Evolutionary conservation across 2,888 invertebrate species (phyloP), one percentile per base, ranked within the genome.

Genomic region (Lingula anatina): DNA sequence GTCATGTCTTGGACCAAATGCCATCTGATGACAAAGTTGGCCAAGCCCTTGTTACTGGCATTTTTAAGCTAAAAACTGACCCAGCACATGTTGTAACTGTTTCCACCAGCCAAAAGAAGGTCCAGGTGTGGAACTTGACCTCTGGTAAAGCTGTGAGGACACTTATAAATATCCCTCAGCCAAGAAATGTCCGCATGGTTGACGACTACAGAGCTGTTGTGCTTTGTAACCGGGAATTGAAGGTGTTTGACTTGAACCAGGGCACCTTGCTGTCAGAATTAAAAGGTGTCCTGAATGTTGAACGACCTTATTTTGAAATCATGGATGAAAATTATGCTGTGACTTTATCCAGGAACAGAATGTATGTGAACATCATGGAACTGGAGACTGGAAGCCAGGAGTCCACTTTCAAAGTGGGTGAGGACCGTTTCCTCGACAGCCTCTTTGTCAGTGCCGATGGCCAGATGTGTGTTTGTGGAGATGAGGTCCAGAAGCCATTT

Each of bases 401-500:
- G 43, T 86, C 91, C 9, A 90, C 90, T 1, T 91, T 91, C 77
- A 92, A 91, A 67, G 78, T 68, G 50, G 91, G 91, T 2, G 91
- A 92, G 77, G 90, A 91, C 77, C 83, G 91, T 57, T 91, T 91
- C 77, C 83, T 91, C 12, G 90, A 91, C 78, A 90, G 90, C 4
- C 78, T 91, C 61, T 83, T 91, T 51, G 89, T 90, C 48, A 90
- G 89, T 46, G 89, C 88, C 46, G 89, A 92, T 78, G 91, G 91
- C 71, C 85, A 89, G 70, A 84, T 90, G 46, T 81, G 90, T 55
- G 90, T 91, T 2, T 91, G 91, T 71, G 91, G 91, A 5, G 91
- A 92, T 75, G 91, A 91, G 80, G 90, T 90, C 1, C 90, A 91
- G 77, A 91, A 90, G 73, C 91, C 91, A 20, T 91, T 90, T 76